Conservation (phyloP, 2,888 invertebrate species). For the Patella depressa region DNA sequence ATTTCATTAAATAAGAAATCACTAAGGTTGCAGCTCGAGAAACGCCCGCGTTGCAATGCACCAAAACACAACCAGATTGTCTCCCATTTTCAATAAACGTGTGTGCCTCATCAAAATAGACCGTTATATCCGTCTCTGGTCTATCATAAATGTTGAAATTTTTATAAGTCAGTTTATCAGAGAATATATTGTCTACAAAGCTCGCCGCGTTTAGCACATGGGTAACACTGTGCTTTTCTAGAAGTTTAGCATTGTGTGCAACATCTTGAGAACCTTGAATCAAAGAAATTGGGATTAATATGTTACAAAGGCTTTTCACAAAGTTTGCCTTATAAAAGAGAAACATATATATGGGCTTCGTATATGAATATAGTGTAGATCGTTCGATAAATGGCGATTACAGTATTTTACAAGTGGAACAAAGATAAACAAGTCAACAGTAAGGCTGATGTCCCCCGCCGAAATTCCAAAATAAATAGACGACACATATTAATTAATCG, state of each 20-base stretch:
- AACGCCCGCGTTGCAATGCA: conserved; percentile 94
- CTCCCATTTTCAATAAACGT: conserved; percentile 78
- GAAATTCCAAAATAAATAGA: too few species aligned
- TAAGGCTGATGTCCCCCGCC: too few species aligned
- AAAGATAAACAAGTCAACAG: too few species aligned
- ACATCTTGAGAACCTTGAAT: conserved; percentile 87
- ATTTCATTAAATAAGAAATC: conserved; percentile 84
- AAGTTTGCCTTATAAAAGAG: neutral
- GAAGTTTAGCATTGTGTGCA: conserved; percentile 75
- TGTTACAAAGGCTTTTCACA: neutral
- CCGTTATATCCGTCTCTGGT: conserved; percentile 63
- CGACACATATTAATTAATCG: too few species aligned
- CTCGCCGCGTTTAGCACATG: conserved; percentile 82
- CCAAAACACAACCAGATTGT: conserved; percentile 77
- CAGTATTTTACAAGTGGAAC: too few species aligned
- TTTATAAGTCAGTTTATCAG: conserved; percentile 73
- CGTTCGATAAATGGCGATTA: too few species aligned
- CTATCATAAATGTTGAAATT: conserved; percentile 77
- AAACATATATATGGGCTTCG: too few species aligned
- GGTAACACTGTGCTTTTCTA: conserved; percentile 78
- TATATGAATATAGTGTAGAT: too few species aligned
- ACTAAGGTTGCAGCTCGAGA: conserved; percentile 86
- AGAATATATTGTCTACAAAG: conserved; percentile 66
- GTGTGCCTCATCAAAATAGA: conserved; percentile 73
- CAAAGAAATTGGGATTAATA: neutral